phyloP scores from a whole-genome alignment of 2,797 vertebrate genomes.

The Protosalanx chinensis region DNA sequence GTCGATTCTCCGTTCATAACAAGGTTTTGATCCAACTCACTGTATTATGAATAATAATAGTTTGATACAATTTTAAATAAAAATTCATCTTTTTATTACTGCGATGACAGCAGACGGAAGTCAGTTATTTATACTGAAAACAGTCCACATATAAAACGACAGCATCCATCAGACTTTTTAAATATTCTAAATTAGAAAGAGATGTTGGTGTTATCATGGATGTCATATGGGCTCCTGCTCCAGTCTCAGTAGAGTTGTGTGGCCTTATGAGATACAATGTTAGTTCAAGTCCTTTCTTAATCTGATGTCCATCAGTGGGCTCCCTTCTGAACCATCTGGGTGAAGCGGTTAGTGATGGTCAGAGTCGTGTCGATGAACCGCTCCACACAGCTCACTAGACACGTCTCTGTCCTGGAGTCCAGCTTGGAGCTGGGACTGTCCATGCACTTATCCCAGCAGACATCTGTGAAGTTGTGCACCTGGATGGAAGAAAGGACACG shows the following conservation, averaged over 20 bases:
- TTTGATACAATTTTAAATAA: neutral
- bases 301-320: conserved; percentile 63
- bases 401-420: conserved; percentile 83
- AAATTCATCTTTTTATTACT: neutral
- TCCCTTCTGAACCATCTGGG: conserved; percentile 89
- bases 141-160: neutral
- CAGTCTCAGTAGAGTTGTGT: too few species aligned
- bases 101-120: neutral
- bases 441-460: conserved; percentile 91
- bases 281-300: conserved; percentile 1
- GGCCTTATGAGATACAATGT: neutral
- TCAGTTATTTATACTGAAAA: neutral
- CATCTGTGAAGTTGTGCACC: conserved; percentile 89
- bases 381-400: conserved; percentile 85
- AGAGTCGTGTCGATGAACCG: conserved; percentile 89
- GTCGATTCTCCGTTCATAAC: too few species aligned
- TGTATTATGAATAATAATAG: neutral
- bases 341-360: conserved; percentile 84
- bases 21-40: too few species aligned
- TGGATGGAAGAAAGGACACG: neutral
- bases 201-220: neutral
- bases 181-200: too few species aligned
- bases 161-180: neutral
- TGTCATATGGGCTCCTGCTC: neutral
- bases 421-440: conserved; percentile 83